These are phyloP conservation scores for Hypsopygia costalis DNA, from an alignment of 2,888 invertebrate species.

Conservation along the genomic window DNA sequence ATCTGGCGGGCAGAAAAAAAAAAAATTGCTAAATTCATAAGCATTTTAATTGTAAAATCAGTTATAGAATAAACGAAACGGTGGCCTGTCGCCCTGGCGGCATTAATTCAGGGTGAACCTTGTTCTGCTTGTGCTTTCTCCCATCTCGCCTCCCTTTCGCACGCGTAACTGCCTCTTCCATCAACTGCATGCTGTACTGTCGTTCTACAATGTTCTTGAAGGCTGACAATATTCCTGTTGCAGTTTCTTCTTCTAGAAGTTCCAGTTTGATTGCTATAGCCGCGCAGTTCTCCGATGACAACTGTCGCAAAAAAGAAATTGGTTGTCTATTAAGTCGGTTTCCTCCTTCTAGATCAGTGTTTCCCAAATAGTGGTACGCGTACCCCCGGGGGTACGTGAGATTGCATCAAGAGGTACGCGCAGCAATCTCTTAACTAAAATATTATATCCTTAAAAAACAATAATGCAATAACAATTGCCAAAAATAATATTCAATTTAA, in stretches of 20 bases:
- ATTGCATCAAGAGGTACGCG: no score
- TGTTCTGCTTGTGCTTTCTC: slow-evolving; percentile 25
- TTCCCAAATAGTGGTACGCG: no score
- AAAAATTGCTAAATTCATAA: no score
- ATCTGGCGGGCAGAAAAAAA: no score
- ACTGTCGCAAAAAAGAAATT: no score
- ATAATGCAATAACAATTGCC: no score
- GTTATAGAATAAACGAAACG: slow-evolving; percentile 43
- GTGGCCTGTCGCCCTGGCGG: slow-evolving; percentile 36
- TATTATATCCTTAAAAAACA: no score
- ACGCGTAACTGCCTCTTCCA: slow-evolving; percentile 33
- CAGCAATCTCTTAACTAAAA: no score
- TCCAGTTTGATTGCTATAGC: slow-evolving; percentile 55
- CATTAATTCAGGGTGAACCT: slow-evolving; percentile 40
- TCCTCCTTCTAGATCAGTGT: no score
- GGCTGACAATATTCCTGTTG: slow-evolving; percentile 27
- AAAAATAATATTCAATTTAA: no score
- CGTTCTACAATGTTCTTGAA: slow-evolving; percentile 46
- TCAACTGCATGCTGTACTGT: slow-evolving; percentile 39
- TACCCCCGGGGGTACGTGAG: no score
- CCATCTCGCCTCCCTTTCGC: slow-evolving; percentile 28
- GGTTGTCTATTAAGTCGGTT: no score
- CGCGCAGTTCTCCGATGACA: slow-evolving; percentile 52
- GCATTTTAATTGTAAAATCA: slow-evolving; percentile 8
- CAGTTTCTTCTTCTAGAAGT: slow-evolving; percentile 28